Evolutionary conservation across 2,113 vertebrate genomes (phyloP), one percentile per base, ranked within the genome.

Genomic region (Struthidea cinerea): DNA sequence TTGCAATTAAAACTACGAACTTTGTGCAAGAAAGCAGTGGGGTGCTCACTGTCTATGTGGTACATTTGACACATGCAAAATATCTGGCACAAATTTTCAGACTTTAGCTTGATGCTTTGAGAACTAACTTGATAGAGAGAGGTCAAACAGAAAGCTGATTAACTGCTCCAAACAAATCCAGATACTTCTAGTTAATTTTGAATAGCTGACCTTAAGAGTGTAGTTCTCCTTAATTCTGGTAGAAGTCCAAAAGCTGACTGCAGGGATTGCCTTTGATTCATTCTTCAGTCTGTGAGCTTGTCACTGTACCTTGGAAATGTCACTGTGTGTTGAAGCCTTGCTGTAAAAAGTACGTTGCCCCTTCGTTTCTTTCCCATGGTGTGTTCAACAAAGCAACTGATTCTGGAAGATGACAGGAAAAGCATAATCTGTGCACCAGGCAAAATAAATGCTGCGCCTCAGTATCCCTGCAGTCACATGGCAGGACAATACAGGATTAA

Each of bases 401-500:
- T 70, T 52, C 71, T 37, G 16, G 60, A 87, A 85, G 85, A 83
- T 73, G 49, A 91, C 24, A 35, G 82, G 84, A 79, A 77, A 74
- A 65, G 50, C 60, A 44, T 37, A 92, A 75, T 63, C 90, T 60
- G 82, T 73, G 78, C 56, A 87, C 63, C 53, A 42, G 47, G 87
- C 83, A 89, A 94, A 84, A 91, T 91, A 87, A 94, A 88, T 15
- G 57, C 96, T 92, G 85, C 41, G 16, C 84, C 96, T 96, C 92
- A 89, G 96, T 92, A 90, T 96, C 94, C 57, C 86, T 84, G 86
- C 75, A 91, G 96, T 98, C 97, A 97, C 97, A 94, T 88, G 50
- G 93, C 74, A 94, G 90, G 95, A 95, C 84, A 83, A 96, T 92
- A 87, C 91, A 95, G 97, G 97, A 98, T 97, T 97, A 97, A 97